These are phyloP conservation scores for Anastatus disparis DNA, from an alignment of 1,140 invertebrate genomes.

Conservation along the genomic window DNA sequence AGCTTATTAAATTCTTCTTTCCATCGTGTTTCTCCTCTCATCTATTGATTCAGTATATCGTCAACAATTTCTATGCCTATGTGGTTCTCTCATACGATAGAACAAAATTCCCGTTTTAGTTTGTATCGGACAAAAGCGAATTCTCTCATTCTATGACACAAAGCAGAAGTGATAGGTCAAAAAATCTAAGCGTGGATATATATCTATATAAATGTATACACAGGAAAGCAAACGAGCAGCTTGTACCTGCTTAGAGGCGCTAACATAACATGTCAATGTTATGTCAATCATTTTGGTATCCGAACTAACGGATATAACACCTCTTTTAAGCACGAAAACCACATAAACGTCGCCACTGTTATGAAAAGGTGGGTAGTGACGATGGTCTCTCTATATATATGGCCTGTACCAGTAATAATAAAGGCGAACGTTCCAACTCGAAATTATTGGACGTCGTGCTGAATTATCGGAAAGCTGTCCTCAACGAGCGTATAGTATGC, in stretches of 20 bases:
- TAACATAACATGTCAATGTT: background rate
- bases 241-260: background rate
- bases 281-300: background rate
- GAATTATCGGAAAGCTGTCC: background rate
- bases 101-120: background rate
- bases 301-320: no score
- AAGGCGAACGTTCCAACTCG: background rate
- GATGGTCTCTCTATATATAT: background rate
- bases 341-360: no score
- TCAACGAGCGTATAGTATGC: background rate
- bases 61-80: slow-evolving; percentile 46
- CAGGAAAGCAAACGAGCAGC: no score
- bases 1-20: background rate
- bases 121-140: background rate
- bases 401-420: no score
- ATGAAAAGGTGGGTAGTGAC: no score
- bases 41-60: slow-evolving; percentile 45
- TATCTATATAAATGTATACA: no score
- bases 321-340: no score
- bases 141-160: no score
- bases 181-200: no score
- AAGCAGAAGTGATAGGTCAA: slow-evolving; percentile 5
- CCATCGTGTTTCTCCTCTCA: background rate
- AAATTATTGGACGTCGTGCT: slow-evolving; percentile 5
- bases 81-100: background rate